phyloP scores from a whole-genome alignment of 2,888 invertebrate genomes.

The Hoplodrina ambigua region DNA sequence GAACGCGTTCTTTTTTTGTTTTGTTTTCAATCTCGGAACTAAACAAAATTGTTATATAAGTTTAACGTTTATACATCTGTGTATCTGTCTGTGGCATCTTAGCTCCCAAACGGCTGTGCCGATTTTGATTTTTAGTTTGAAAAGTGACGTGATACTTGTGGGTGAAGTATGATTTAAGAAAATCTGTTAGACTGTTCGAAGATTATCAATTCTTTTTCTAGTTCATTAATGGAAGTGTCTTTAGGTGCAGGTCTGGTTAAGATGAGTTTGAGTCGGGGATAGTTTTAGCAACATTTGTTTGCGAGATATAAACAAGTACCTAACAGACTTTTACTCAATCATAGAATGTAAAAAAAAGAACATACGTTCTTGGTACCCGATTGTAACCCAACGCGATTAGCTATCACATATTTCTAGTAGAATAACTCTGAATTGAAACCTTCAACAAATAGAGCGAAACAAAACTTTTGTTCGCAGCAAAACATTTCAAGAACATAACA shows the following conservation, averaged over 20 bases:
- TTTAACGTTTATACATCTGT: too few species aligned
- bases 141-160: too few species aligned
- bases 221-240: too few species aligned
- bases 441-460: conserved; percentile 1
- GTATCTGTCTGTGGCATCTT: too few species aligned
- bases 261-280: too few species aligned
- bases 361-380: neutral
- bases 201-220: too few species aligned
- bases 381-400: neutral
- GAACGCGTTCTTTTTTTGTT: neutral
- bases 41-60: too few species aligned
- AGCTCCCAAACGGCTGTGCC: too few species aligned
- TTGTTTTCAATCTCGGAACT: neutral
- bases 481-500: conserved; percentile 24
- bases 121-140: too few species aligned
- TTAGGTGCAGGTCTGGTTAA: too few species aligned
- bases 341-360: neutral
- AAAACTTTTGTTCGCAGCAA: conserved; percentile 3
- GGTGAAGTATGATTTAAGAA: too few species aligned
- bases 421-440: conserved; percentile 29
- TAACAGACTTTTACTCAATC: neutral
- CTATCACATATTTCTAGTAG: conserved; percentile 24
- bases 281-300: neutral
- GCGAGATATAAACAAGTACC: neutral
- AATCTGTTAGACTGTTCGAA: too few species aligned